phyloP scores from a whole-genome alignment of 2,797 vertebrate species.

The Microtus obscurus region DNA sequence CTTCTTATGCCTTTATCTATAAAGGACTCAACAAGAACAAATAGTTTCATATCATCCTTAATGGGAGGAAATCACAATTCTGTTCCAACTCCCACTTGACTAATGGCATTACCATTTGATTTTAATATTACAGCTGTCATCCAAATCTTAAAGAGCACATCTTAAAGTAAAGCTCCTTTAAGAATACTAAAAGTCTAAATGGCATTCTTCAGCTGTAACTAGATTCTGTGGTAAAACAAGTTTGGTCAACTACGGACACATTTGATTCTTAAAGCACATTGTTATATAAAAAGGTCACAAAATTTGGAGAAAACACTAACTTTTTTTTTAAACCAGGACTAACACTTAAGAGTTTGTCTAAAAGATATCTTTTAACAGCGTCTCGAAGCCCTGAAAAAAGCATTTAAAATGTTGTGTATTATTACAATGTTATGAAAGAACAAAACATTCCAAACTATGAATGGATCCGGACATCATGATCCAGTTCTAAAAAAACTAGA shows the following conservation, averaged over 20 bases:
- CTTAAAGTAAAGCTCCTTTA: not conserved
- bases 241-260: not conserved
- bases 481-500: not conserved
- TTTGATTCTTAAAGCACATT: not conserved
- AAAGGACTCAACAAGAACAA: conserved; percentile 37
- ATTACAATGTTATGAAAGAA: conserved; percentile 38
- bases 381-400: not conserved
- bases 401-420: conserved; percentile 36
- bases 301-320: conserved; percentile 42
- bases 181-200: not conserved
- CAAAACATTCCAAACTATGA: not conserved
- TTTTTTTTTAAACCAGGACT: not conserved
- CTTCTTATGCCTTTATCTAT: conserved; percentile 38
- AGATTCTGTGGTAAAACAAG: not conserved
- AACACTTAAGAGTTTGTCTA: not conserved
- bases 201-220: not conserved
- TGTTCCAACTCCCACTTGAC: conserved; percentile 50
- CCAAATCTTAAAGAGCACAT: conserved; percentile 32
- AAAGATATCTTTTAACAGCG: not conserved
- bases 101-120: conserved; percentile 29
- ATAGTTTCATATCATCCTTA: conserved; percentile 19
- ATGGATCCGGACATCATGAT: not conserved
- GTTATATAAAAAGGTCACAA: not conserved
- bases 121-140: conserved; percentile 43
- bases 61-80: not conserved